Evolutionary conservation across 2,888 invertebrate genomes (phyloP), one percentile per base, ranked within the genome.

Genomic region (Hyalella azteca): DNA sequence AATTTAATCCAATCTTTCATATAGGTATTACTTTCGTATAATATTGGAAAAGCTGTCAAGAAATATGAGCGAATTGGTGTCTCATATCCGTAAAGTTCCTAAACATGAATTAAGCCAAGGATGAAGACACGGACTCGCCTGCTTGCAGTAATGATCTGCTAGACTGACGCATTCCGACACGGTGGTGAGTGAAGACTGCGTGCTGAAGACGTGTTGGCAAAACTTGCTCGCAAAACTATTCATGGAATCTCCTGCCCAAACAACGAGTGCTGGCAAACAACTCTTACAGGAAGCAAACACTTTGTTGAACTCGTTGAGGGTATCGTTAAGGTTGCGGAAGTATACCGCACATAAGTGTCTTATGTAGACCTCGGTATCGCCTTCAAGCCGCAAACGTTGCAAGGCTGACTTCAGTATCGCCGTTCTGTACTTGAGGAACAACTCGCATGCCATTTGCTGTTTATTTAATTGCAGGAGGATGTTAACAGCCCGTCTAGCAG

Each of bases 141-240:
- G 82, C 26, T 82, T 78, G 50, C 84, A 84, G 60, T 82, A 81
- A 36, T 78, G 76, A 54, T 80, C 78, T 26, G 84, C 84, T 3
- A 80, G 75, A 39, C 79, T 81, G 40, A 97, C 93, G 88, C 95
- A 96, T 87, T 95, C 95, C 7, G 96, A 92, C 78, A 97, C 91
- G 0, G 93, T 92, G 84, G 94, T 93, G 86, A 97, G 89, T 11
- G 93, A 92, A 79, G 95, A 93, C 88, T 97, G 96, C 7, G 95
- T 95, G 85, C 94, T 93, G 87, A 97, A 95, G 19, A 84, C 84
- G 36, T 84, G 89, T 15, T 88, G 86, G 15, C 87, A 87, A 85
- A 89, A 89, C n/a, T 87, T 87, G 41, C 86, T 87, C n/a, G 88
- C 87, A 86, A 89, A 89, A 45, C 86, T 86, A 82, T 87, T 86